Evolutionary conservation across 2,888 invertebrate genomes (phyloP), one percentile per base, ranked within the genome.

Genomic region (Acrobasis suavella): DNA sequence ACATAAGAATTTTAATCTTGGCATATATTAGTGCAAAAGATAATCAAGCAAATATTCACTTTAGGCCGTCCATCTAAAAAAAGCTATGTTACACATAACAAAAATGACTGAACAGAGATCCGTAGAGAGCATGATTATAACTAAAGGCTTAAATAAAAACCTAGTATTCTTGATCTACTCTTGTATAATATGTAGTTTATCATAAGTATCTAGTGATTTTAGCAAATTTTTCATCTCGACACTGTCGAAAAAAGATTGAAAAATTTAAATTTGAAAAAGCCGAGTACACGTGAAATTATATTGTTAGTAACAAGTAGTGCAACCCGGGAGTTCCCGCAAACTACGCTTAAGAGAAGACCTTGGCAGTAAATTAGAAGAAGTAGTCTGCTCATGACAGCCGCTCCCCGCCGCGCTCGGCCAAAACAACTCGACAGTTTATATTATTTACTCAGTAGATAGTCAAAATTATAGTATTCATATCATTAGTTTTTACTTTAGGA

Each of bases 401-500:
- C 74, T 74, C 77, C 68, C 76, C 72, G 77, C 75, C 78, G 68
- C 77, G 67, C 72, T 32, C 32, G 69, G 75, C 73, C 77, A 70
- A 46, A n/a, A 72, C 71, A 75, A 71, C 71, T 75, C 76, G 72
- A 67, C 74, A 70, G 70, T 74, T 73, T 68, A 80, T 81, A 78
- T 85, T 83, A 73, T 83, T 85, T 81, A 84, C 83, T 83, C 81
- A 74, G 87, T 91, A 91, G 91, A 90, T 91, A 91, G 91, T 84
- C 89, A 75, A 91, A 91, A 91, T 91, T 91, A 68, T 87, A 86
- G 83, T 86, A 83, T 91, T 88, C 91, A 92, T 92, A 92, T 92
- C 91, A 92, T 91, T 92, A 92, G 91, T 78, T 91, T 87, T 87
- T 91, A 91, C 86, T 90, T 91, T 91, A 91, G 90, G 81, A 22